These are phyloP conservation scores for Parotocinclus haroldoi DNA, from an alignment of 2,797 vertebrate species.

Conservation along the genomic window DNA sequence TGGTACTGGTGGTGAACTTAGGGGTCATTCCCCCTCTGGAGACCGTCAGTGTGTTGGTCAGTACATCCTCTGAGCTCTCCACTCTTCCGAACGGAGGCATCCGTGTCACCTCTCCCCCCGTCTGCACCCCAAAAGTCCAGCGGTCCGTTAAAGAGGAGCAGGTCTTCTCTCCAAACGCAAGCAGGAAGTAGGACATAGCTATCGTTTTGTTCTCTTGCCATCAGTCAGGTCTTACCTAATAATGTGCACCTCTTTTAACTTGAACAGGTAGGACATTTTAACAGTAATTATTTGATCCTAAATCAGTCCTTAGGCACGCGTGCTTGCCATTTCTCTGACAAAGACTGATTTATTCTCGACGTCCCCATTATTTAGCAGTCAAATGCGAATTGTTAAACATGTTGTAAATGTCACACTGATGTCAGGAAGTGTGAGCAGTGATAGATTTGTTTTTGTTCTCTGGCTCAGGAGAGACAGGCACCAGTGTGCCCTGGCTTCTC, in stretches of 20 bases:
- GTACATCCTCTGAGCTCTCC: conserved; percentile 89
- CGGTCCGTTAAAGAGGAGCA: conserved; percentile 74
- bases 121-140: conserved; percentile 84
- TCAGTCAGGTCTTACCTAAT: too few species aligned
- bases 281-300: not conserved
- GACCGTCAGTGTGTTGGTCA: conserved; percentile 85
- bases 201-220: too few species aligned
- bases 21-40: conserved; percentile 86
- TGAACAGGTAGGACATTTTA: not conserved
- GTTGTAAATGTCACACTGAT: not conserved
- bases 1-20: conserved; percentile 87
- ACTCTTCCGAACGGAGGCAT: conserved; percentile 86
- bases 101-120: conserved; percentile 80
- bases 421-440: not conserved
- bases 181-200: conserved; percentile 65
- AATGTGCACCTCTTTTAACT: not conserved
- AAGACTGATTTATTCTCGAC: not conserved
- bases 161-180: conserved; percentile 70
- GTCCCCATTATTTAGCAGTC: not conserved
- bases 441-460: conserved; percentile 6
- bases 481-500: conserved; percentile 54
- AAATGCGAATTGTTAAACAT: not conserved
- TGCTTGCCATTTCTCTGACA: not conserved
- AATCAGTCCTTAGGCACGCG: too few species aligned
- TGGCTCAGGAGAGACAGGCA: conserved; percentile 67